Percentiles rank a stretch among this genome's conserved stretches.
Conservation (phyloP, 2,797 vertebrate genomes). For the Gouania willdenowi region DNA sequence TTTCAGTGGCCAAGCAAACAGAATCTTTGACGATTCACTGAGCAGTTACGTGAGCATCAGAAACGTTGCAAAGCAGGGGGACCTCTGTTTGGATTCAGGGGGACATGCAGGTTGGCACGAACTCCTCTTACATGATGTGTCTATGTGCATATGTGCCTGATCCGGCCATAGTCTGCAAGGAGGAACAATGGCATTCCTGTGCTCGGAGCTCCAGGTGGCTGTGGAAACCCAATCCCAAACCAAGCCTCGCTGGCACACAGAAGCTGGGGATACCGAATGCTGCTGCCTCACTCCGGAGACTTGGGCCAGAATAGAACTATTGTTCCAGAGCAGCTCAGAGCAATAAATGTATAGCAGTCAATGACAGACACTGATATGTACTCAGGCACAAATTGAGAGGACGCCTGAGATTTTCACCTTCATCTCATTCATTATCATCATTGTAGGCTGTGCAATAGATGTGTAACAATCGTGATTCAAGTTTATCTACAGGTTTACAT, state of each 20-base stretch:
- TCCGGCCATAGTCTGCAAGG: slow-evolving; percentile 55
- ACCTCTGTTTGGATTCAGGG: slow-evolving; percentile 17
- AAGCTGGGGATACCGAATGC: slow-evolving; percentile 59
- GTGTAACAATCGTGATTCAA: too few species aligned
- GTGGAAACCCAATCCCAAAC: slow-evolving; percentile 78
- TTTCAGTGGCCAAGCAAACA: background rate
- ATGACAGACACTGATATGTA: slow-evolving; percentile 36
- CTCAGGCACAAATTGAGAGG: background rate
- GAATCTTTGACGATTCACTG: slow-evolving; percentile 2
- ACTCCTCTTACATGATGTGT: slow-evolving; percentile 12
- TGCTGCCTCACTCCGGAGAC: slow-evolving; percentile 71
- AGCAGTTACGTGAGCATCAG: slow-evolving; percentile 13
- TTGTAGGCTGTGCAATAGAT: too few species aligned
- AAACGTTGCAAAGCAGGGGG: slow-evolving; percentile 18
- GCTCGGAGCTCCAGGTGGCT: slow-evolving; percentile 78
- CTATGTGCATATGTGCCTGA: slow-evolving; percentile 36
- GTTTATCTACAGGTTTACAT: too few species aligned
- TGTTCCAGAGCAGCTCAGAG: slow-evolving; percentile 63
- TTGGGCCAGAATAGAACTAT: slow-evolving; percentile 74
- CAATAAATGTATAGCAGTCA: slow-evolving; percentile 55
- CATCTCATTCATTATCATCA: background rate
- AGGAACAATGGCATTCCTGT: slow-evolving; percentile 82
- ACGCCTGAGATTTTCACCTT: slow-evolving; percentile 2
- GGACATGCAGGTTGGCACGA: slow-evolving; percentile 2
- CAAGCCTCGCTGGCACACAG: slow-evolving; percentile 67